phyloP scores from a whole-genome alignment of 2,113 vertebrate genomes.

The Oreocharis arfaki region DNA sequence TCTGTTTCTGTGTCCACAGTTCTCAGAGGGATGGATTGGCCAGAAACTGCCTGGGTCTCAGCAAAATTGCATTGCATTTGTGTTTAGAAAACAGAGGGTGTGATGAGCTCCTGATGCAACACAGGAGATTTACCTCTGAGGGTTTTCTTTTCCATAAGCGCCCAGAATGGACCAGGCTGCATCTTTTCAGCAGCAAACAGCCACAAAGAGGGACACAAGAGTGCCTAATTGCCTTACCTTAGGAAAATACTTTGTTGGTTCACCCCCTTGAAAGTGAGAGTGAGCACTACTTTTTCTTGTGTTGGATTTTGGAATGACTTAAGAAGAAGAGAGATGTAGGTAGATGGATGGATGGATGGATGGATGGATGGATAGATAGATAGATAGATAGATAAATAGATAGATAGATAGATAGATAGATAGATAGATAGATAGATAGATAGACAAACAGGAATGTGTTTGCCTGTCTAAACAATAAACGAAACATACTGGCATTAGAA shows the following conservation, averaged over 20 bases:
- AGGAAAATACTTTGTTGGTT: accelerated
- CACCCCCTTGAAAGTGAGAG: neutral
- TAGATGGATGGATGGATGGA: accelerated
- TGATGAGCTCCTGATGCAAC: neutral
- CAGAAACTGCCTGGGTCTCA: neutral
- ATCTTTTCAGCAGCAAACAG: neutral
- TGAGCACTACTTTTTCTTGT: neutral
- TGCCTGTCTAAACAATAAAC: too few relatives aligned
- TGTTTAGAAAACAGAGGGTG: neutral
- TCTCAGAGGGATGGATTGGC: neutral
- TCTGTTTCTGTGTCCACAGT: neutral
- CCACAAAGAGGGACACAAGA: neutral
- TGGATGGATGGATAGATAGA: neutral
- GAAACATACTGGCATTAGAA: neutral
- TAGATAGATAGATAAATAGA: accelerated
- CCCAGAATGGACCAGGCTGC: neutral
- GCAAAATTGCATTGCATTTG: neutral
- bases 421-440: accelerated
- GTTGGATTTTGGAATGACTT: neutral
- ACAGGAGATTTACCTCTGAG: neutral
- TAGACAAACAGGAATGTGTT: accelerated
- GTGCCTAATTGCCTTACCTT: neutral
- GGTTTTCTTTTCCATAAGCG: neutral
- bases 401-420: neutral
- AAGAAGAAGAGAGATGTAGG: neutral